A percentile compares a stretch with the other conserved stretches of the same genome.
phyloP scores from a whole-genome alignment of 1,140 invertebrate species.

The Latrodectus geometricus region DNA sequence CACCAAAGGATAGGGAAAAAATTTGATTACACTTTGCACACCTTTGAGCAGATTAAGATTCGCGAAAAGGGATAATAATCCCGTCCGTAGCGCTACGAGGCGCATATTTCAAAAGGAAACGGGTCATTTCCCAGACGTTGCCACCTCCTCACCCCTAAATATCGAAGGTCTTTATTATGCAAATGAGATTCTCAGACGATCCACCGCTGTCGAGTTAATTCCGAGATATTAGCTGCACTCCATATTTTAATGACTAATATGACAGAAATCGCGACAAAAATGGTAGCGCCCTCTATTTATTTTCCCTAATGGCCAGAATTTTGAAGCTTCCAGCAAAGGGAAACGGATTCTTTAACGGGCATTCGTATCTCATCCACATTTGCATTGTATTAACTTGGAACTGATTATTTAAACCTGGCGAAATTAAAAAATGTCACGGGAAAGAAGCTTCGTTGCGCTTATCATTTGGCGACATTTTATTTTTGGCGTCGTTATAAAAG shows the following conservation, averaged over 20 bases:
- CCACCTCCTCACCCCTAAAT: background rate
- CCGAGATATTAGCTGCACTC: conserved; percentile 29
- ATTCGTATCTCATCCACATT: background rate
- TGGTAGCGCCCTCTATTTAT: conserved; percentile 25
- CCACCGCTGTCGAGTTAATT: conserved; percentile 5
- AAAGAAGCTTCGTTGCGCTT: no score
- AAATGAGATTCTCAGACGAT: background rate
- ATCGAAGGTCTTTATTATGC: conserved; percentile 17
- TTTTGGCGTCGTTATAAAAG: no score
- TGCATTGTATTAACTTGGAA: background rate
- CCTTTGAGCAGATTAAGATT: background rate
- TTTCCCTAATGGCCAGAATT: background rate
- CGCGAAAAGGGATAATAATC: background rate
- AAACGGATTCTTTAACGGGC: conserved; percentile 1
- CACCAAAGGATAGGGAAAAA: no score
- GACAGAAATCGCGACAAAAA: conserved; percentile 33
- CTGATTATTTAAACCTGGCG: background rate
- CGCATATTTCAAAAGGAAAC: background rate
- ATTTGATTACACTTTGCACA: background rate
- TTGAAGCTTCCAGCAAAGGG: background rate
- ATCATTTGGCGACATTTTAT: no score
- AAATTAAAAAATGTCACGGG: background rate
- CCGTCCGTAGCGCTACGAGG: background rate
- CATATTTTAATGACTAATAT: conserved; percentile 41
- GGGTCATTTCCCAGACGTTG: background rate